Conservation (phyloP, 1,140 invertebrate species). For the Zaprionus gabonicus region DNA sequence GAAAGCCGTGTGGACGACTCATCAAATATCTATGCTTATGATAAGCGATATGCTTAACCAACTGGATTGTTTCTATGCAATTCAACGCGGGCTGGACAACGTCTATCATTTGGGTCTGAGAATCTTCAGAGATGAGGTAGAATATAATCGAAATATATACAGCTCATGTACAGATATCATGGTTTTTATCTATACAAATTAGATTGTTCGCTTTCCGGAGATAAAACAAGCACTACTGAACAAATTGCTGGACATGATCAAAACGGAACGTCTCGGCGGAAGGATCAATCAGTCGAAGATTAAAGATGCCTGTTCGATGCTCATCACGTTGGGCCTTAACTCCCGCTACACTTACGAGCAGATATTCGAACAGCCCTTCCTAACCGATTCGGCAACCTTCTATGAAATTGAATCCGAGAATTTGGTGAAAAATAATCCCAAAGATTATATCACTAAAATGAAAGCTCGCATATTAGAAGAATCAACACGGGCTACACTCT, state of each 20-base stretch:
- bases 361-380: background rate
- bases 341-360: conserved; percentile 12
- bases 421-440: background rate
- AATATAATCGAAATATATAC: background rate
- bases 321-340: background rate
- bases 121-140: conserved; percentile 14
- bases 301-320: conserved; percentile 1
- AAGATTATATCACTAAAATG: conserved; percentile 1
- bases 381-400: background rate
- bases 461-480: background rate
- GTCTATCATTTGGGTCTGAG: conserved; percentile 6
- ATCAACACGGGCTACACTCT: background rate
- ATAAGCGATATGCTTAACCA: conserved; percentile 1
- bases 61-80: background rate
- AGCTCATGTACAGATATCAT: background rate
- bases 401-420: background rate
- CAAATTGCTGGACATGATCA: background rate
- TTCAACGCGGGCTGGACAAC: background rate
- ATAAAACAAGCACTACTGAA: background rate
- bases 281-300: background rate
- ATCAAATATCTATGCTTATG: conserved; percentile 11
- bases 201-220: background rate
- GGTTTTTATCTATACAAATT: background rate
- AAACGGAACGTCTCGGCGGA: background rate
- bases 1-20: background rate